phyloP scores from a whole-genome alignment of 2,113 vertebrate species.

The Pterocles gutturalis region DNA sequence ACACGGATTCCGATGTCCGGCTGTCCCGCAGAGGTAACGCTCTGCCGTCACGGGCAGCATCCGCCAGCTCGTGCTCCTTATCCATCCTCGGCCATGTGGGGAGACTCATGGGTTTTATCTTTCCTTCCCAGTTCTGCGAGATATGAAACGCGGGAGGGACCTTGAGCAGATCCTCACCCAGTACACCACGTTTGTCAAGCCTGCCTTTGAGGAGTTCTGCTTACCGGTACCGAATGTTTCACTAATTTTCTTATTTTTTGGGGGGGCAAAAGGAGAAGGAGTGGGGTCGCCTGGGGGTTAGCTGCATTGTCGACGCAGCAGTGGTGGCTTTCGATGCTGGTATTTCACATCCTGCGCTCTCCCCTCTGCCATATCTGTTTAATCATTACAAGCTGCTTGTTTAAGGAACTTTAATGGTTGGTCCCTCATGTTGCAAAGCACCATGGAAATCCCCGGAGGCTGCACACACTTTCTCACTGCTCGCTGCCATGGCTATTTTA shows the following conservation, averaged over 20 bases:
- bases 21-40: conserved; percentile 90
- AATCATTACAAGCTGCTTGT: neutral
- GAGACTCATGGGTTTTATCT: neutral
- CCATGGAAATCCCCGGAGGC: neutral
- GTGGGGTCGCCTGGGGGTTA: neutral
- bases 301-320: neutral
- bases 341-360: accelerated
- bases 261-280: neutral
- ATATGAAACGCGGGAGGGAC: conserved; percentile 93
- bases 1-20: conserved; percentile 93
- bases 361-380: neutral
- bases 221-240: conserved; percentile 79
- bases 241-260: accelerated
- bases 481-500: neutral
- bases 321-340: neutral
- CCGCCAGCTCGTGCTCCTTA: accelerated
- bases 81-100: accelerated
- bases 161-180: conserved; percentile 96
- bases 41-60: accelerated
- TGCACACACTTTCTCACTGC: accelerated
- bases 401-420: neutral
- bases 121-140: conserved; percentile 85
- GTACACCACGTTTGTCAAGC: conserved; percentile 97
- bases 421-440: neutral
- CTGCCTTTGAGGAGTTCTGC: conserved; percentile 97